A percentile compares a stretch with the other conserved stretches of the same genome.
phyloP scores from a whole-genome alignment of 2,797 vertebrate genomes.

The Phalanger gymnotis region DNA sequence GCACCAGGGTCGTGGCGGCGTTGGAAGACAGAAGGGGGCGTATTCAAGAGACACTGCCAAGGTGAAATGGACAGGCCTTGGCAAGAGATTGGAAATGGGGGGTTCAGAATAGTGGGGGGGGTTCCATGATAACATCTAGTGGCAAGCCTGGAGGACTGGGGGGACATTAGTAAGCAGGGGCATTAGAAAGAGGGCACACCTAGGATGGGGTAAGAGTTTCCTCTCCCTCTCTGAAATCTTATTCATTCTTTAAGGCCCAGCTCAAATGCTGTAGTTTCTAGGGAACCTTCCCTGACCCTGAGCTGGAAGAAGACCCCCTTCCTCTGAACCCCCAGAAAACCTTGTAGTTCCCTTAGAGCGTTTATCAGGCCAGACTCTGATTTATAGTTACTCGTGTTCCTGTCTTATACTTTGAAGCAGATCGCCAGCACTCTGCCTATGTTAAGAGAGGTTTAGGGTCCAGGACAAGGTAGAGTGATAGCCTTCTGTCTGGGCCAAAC shows the following conservation, averaged over 20 bases:
- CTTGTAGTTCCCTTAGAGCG: not conserved
- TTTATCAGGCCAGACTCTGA: not conserved
- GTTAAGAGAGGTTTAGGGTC: not conserved
- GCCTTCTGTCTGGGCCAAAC: no score
- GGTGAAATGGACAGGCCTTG: not conserved
- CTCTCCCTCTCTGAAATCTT: not conserved
- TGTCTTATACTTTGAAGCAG: not conserved
- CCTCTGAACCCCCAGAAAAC: not conserved
- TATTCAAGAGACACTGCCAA: not conserved
- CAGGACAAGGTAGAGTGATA: not conserved
- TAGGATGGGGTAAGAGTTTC: not conserved
- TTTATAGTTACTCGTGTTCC: not conserved
- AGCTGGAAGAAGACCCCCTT: not conserved
- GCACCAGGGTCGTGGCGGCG: not conserved
- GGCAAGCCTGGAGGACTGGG: not conserved
- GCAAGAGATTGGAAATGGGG: not conserved
- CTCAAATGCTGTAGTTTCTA: not conserved
- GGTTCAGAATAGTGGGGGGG: not conserved
- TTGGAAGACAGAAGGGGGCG: not conserved
- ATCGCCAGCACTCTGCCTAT: not conserved
- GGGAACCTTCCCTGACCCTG: not conserved
- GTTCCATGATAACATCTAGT: not conserved
- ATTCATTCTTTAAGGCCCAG: not conserved
- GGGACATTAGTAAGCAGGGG: not conserved
- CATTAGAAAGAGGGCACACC: not conserved